Conservation (phyloP, 2,797 vertebrate species). For the Epinephelus awoara region DNA sequence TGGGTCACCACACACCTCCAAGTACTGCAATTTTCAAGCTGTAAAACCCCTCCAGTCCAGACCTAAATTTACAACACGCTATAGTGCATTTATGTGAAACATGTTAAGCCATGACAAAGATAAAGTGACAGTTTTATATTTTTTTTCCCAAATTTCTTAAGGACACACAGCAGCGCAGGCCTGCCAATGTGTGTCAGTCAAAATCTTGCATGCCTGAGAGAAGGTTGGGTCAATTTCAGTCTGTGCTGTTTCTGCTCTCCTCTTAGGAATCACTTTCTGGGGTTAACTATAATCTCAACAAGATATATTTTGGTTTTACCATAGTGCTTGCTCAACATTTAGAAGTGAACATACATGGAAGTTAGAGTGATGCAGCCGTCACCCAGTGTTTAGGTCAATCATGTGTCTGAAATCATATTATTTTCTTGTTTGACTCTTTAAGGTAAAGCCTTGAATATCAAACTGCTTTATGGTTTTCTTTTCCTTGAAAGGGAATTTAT, state of each 20-base stretch:
- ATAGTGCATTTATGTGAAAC: slow-evolving; percentile 26
- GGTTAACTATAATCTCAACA: neutral
- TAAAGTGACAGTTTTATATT: slow-evolving; percentile 29
- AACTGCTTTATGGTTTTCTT: neutral
- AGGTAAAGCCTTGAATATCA: neutral
- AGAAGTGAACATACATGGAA: neutral
- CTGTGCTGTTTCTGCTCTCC: neutral
- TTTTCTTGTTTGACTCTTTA: neutral
- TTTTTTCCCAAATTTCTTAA: slow-evolving; percentile 15
- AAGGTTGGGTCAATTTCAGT: slow-evolving; percentile 1
- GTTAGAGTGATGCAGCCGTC: too few species aligned
- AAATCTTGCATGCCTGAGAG: slow-evolving; percentile 9
- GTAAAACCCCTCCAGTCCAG: neutral
- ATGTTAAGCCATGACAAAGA: slow-evolving; percentile 13
- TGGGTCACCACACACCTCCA: neutral
- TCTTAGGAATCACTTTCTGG: neutral
- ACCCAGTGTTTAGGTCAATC: neutral
- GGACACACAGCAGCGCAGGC: slow-evolving; percentile 13
- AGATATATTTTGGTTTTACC: neutral
- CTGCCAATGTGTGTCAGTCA: slow-evolving; percentile 35
- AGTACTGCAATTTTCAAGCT: neutral
- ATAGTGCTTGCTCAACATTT: neutral
- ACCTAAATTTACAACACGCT: neutral
- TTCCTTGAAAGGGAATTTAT: slow-evolving; percentile 16
- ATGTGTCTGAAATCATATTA: neutral